Percentiles rank a stretch among this genome's conserved stretches.
These are phyloP conservation scores for Tinamus guttatus DNA, from an alignment of 2,113 vertebrate species.

Conservation along the genomic window DNA sequence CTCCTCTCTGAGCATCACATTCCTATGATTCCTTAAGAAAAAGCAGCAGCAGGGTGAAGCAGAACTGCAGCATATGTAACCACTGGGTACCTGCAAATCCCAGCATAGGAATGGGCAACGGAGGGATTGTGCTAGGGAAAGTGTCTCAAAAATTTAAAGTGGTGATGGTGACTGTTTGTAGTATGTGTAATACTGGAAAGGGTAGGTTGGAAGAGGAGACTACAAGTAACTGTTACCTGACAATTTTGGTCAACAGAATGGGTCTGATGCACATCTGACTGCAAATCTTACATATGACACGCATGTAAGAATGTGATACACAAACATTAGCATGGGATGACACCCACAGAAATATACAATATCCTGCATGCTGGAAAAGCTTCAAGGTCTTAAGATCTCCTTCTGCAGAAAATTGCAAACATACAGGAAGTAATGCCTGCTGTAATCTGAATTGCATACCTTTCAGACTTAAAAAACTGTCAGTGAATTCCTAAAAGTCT, in stretches of 20 bases:
- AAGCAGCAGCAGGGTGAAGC: neutral
- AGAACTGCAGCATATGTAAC: neutral
- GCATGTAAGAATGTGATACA: neutral
- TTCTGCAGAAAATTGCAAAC: neutral
- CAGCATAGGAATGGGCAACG: neutral
- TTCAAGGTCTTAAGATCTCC: neutral
- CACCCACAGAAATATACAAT: neutral
- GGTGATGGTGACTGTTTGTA: neutral
- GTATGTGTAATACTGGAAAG: neutral
- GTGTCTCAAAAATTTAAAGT: neutral
- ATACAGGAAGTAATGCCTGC: neutral
- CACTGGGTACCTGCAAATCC: neutral
- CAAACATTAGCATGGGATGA: neutral
- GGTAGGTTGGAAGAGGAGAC: neutral
- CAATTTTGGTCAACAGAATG: neutral
- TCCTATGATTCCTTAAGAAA: neutral
- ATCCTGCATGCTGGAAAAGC: neutral
- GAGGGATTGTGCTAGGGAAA: neutral
- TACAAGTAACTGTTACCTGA: neutral
- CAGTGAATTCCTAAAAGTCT: neutral
- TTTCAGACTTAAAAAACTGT: neutral
- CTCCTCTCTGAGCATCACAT: neutral
- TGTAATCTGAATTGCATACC: neutral
- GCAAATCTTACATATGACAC: neutral
- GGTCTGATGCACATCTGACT: neutral